Base-by-base conservation (phyloP, 2,113 vertebrate species). In the Silurus meridionalis region DNA sequence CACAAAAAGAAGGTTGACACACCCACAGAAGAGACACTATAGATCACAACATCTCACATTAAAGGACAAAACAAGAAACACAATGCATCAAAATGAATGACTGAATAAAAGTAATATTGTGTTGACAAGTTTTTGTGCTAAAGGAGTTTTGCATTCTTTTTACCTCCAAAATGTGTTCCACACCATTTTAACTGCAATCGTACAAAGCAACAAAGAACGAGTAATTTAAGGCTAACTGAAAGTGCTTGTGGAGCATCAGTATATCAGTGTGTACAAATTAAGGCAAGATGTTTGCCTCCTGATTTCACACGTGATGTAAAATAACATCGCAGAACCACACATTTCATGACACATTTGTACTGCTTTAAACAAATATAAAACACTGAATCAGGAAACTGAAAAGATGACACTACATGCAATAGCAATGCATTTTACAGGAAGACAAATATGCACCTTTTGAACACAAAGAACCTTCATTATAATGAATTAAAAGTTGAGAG, bases 171-270 rank as follows among this genome's bases (percentile, higher is more conserved):
- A 71, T 67, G 64, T 14, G 11, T 28, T 67, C 28, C n/a, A 80
- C 64, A 55, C 80, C 57, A 72, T 83, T 3, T 37, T 37, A 57
- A 71, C 55, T 58, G 61, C 72, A 50, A 19, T 66, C 82, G n/a
- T 57, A 83, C 37, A 19, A 37, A 17, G 25, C 15, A 15, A 37
- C 57, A 72, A 57, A 25, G 50, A 2, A 77, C 72, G 74, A 55
- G 52, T 6, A 13, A 67, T 25, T 60, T 55, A 84, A 81, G 8
- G 6, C 21, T 13, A 67, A 66, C 58, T 58, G 50, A 61, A 28
- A 19, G 60, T 78, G 74, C 48, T 67, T 85, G 23, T 55, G 9
- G 78, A 86, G 53, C 19, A 84, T 75, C 77, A 87, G 58, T 77
- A 83, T 28, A 84, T 48, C 69, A 87, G 25, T 64, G 52, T 60